phyloP scores from a whole-genome alignment of 2,113 vertebrate species.

The Epinephelus cyanopodus region DNA sequence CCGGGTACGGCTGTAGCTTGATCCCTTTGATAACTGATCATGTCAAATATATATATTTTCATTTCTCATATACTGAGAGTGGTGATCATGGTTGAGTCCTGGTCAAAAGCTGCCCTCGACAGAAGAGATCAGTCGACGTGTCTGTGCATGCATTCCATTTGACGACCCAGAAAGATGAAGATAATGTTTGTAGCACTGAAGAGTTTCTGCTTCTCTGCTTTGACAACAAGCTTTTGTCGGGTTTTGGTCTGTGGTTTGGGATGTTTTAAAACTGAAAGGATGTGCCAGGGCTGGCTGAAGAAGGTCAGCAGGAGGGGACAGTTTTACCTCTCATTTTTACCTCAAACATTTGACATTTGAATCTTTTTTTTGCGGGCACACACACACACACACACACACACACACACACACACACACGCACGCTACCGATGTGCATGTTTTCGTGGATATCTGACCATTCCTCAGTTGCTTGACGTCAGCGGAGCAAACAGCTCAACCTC shows the following conservation, averaged over 20 bases:
- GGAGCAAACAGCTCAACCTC: constrained; percentile 66
- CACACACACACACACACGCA: constrained; percentile 16
- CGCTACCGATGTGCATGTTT: constrained; percentile 46
- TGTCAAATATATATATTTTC: no score
- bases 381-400: constrained; percentile 10
- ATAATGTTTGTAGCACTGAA: not conserved
- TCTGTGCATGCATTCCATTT: not conserved
- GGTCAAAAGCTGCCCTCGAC: not conserved
- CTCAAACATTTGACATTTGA: constrained; percentile 61
- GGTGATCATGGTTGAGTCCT: not conserved
- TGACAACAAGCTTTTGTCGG: constrained; percentile 5
- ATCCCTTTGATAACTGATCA: no score
- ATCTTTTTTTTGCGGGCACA: constrained; percentile 13
- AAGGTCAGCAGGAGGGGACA: constrained; percentile 35
- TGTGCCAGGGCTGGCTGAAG: constrained; percentile 34
- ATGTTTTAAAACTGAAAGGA: constrained; percentile 15
- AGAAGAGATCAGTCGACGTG: not conserved
- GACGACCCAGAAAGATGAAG: not conserved
- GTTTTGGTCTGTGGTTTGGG: constrained; percentile 8
- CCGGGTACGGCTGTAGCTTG: no score
- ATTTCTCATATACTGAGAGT: no score
- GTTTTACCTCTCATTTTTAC: constrained; percentile 54
- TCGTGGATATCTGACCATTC: constrained; percentile 60
- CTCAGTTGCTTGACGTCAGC: constrained; percentile 64
- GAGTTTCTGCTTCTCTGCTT: not conserved